Evolutionary conservation across 2,113 vertebrate genomes (phyloP), one percentile per base, ranked within the genome.

Genomic region (Gallinago media): DNA sequence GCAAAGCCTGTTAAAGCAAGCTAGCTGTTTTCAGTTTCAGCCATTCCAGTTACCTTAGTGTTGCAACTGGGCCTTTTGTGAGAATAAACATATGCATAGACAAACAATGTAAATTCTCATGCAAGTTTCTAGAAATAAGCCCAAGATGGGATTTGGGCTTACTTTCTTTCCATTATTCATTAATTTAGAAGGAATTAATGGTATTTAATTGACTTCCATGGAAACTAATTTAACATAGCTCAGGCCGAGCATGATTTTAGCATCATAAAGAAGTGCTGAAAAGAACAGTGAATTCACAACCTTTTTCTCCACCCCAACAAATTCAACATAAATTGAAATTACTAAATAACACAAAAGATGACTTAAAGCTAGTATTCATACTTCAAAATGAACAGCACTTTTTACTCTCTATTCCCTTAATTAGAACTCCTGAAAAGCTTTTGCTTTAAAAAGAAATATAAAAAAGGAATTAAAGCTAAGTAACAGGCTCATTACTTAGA

Each of bases 151-250:
- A 82, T 58, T 59, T 58, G 32, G 56, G 32, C 50, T 76, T 73
- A 36, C 5, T n/a, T 72, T 95, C 50, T 89, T 93, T 77, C 81
- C 11, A 70, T 65, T 92, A 75, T 31, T 83, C 8, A 12, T 22
- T 83, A 40, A 79, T 95, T 92, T 66, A 47, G 44, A 65, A 91
- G 58, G 79, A 93, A 92, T 89, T 84, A 79, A 88, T 77, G 47
- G n/a, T 56, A 65, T 91, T 97, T 96, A 92, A 96, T 90, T 83
- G 85, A 94, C 47, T 86, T 96, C 66, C 52, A 80, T 78, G 63
- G 79, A 76, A 97, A n/a, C 40, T 81, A 93, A 91, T 83, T 95
- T 94, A 88, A 71, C 58, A 52, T 14, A 55, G 79, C 61, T 91
- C 32, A 93, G 82, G 70, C n/a, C 26, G 29, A 55, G 46, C 44